A percentile compares a stretch with the other conserved stretches of the same genome.
phyloP scores from a whole-genome alignment of 2,113 vertebrate genomes.

The Albula glossodonta region DNA sequence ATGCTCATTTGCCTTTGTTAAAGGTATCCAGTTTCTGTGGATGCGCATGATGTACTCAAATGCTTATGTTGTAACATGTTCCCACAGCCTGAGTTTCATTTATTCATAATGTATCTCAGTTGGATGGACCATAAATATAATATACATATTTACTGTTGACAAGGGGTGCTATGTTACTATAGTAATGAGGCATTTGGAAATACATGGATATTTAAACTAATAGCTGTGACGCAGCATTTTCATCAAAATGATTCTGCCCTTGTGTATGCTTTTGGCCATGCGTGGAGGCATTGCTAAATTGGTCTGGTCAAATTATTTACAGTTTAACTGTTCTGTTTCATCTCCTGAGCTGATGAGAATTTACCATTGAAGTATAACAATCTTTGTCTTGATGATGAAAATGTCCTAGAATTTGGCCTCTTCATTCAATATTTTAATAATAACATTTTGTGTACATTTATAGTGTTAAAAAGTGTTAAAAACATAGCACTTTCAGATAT shows the following conservation, averaged over 20 bases:
- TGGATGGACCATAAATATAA: too few species aligned
- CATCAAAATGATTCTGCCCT: neutral
- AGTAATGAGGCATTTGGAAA: slow-evolving; percentile 6
- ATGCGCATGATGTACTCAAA: too few species aligned
- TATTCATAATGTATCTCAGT: too few species aligned
- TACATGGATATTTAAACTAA: slow-evolving; percentile 8
- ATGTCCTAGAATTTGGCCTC: slow-evolving; percentile 40
- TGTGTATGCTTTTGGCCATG: neutral
- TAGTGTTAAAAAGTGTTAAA: too few species aligned
- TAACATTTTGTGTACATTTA: too few species aligned
- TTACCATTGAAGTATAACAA: slow-evolving; percentile 31
- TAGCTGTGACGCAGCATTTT: slow-evolving; percentile 13
- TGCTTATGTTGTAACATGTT: too few species aligned
- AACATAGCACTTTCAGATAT: too few species aligned
- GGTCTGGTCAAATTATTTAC: slow-evolving; percentile 46
- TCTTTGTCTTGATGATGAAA: slow-evolving; percentile 56
- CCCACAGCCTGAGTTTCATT: too few species aligned
- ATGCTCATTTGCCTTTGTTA: too few species aligned
- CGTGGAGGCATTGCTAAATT: slow-evolving; percentile 3
- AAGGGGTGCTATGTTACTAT: neutral
- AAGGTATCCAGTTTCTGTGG: too few species aligned
- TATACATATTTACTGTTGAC: slow-evolving; percentile 16
- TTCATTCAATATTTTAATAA: slow-evolving; percentile 24
- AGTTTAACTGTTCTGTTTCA: slow-evolving; percentile 4
- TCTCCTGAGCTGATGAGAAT: slow-evolving; percentile 36